Base-by-base conservation (phyloP, 2,797 vertebrate genomes). In the Benthosema pterotum region DNA sequence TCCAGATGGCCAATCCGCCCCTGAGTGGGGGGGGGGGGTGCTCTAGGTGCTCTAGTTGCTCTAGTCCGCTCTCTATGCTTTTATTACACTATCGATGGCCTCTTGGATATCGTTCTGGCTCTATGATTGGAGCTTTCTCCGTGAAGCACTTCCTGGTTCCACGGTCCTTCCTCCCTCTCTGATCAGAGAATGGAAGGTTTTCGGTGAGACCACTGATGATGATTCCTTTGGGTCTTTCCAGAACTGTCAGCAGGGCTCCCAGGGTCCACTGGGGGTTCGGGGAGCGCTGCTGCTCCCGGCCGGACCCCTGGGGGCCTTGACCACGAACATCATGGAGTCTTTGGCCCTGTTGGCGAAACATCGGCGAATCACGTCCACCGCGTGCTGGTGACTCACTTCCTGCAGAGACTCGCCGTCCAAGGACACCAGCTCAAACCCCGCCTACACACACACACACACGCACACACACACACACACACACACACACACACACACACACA, bases 251-350 rank as follows among this genome's bases (percentile, higher is more conserved):
- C 77, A 11, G 32, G 32, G 32, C 32, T 38, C 32, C 32, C 32
- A 9, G 42, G 83, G 66, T 64, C 67, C 69, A 65, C 66, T 54
- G 65, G 74, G 74, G 64, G 63, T 60, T 12, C 32, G 8, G n/a
- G 66, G 51, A 11, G 19, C 14, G 55, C 17, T 17, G 45, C 47
- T 22, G 55, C 17, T 17, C 13, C 47, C 18, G 4, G 57, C 22
- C 22, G 22, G 49, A 57, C 68, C 74, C 74, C 88, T 91, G 0
- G 93, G 92, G 75, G 94, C 90, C 88, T 96, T 96, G 84, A 99
- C 93, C 81, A 98, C 93, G 48, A 98, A 91, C 82, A 96, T 91
- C 97, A 99, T 98, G 12, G 95, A 94, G 70, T 98, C 96, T 89
- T 92, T 95, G 82, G 93, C 92, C 87, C 97, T 98, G 92, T 98